A percentile compares a stretch with the other conserved stretches of the same genome.
Evolutionary conservation across 1,140 invertebrate genomes (phyloP).

Genomic region (Tenebrio molitor): DNA sequence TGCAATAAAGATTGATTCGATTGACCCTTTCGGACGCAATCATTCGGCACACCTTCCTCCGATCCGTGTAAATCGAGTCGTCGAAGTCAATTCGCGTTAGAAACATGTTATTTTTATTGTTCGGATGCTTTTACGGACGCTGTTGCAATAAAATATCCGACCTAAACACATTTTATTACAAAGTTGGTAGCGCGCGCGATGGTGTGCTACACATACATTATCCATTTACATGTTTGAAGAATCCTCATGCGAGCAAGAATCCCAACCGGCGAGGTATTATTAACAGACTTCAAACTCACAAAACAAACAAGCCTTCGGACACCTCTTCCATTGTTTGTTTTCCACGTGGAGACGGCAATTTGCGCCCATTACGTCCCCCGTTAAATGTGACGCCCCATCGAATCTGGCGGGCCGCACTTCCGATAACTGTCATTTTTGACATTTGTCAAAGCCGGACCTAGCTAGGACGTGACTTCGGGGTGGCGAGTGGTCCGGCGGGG

Average conservation of each 20-base stretch:
- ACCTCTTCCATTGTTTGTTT: neutral
- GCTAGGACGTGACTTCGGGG: no score
- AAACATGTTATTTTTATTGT: neutral
- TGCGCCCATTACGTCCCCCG: constrained; percentile 13
- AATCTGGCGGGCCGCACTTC: neutral
- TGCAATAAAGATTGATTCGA: neutral
- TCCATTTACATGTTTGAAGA: neutral
- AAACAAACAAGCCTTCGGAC: neutral
- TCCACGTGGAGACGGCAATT: neutral
- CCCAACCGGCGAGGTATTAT: neutral
- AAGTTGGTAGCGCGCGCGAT: neutral
- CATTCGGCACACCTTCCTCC: neutral
- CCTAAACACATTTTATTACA: neutral
- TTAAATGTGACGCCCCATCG: neutral
- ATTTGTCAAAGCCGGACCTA: neutral
- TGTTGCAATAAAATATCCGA: neutral
- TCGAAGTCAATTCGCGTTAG: neutral
- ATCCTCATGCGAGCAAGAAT: neutral
- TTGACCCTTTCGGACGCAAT: neutral
- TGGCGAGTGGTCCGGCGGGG: neutral
- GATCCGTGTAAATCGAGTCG: neutral
- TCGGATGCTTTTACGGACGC: neutral
- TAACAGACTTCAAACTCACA: neutral
- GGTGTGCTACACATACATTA: neutral
- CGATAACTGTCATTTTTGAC: neutral